Evolutionary conservation across 2,888 invertebrate genomes (phyloP), one percentile per base, ranked within the genome.

Genomic region (Rotaria sp.): DNA sequence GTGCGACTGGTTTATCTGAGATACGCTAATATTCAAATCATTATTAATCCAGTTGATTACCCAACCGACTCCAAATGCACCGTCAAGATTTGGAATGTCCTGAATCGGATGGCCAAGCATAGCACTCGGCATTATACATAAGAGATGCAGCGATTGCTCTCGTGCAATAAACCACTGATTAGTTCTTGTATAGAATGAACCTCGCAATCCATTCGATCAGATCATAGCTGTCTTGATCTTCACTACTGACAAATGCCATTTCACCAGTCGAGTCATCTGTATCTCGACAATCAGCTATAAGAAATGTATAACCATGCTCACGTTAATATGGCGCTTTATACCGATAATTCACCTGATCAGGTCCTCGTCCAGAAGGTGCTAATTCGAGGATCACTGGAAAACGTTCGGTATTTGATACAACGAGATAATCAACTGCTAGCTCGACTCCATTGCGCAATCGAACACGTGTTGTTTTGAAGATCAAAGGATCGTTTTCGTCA

Each of bases 201-300:
- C 86, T 38, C 1, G 52, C 38, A 1, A 86, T 52, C 86, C 86
- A 86, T 84, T 86, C 86, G 30, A 86, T 67, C 45, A 86, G 41
- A 67, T 86, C 86, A 50, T 86, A 86, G 2, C 86, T 84, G 38
- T 86, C 86, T 55, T 84, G 24, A n/a, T 84, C 86, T 38, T 86
- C 86, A 7, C 38, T 24, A n/a, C 38, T 38, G 24, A 84, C 38
- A 59, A 84, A 86, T 50, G 50, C 84, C 84, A 86, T 84, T 30
- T 57, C 45, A 48, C 86, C 86, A 38, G 45, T 84, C 13, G 86
- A 86, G n/a, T 86, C 86, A 26, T 84, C 86, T 24, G 52, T 74
- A 48, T 84, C 86, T 4, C 86, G 84, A 35, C 48, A 50, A 52
- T 86, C 86, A 13, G 86, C 86, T 4, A 86, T 59, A 10, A 86